These are phyloP conservation scores for Scaptomyza hsui DNA, from an alignment of 1,140 invertebrate genomes.

Conservation along the genomic window DNA sequence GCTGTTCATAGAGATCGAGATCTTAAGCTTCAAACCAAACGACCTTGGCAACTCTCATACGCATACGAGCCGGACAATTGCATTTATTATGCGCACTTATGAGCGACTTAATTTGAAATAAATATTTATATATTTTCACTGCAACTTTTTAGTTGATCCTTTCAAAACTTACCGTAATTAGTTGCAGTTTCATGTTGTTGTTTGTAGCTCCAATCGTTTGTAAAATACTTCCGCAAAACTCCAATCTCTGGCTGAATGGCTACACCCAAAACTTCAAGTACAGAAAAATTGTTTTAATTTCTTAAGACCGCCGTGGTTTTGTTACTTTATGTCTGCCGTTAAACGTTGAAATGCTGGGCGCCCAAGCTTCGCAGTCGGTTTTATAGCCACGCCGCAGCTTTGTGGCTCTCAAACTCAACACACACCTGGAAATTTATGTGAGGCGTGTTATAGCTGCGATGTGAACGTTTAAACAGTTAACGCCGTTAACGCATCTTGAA, in stretches of 20 bases:
- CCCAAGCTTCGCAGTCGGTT: conserved; percentile 60
- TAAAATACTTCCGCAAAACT: conserved; percentile 45
- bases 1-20: conserved; percentile 7
- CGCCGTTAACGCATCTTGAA: conserved; percentile 69
- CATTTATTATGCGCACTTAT: conserved; percentile 16
- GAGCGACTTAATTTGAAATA: conserved; percentile 13
- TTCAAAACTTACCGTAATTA: conserved; percentile 67
- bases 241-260: conserved; percentile 18
- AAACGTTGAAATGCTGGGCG: conserved; percentile 72
- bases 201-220: conserved; percentile 19
- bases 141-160: neutral
- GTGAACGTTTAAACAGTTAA: conserved; percentile 17
- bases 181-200: conserved; percentile 61
- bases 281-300: conserved; percentile 27
- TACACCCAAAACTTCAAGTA: conserved; percentile 29
- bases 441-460: conserved; percentile 42
- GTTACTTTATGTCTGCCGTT: conserved; percentile 53
- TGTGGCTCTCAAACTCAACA: conserved; percentile 27
- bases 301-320: conserved; percentile 14
- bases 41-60: conserved; percentile 56
- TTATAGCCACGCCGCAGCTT: conserved; percentile 59
- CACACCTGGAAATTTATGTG: conserved; percentile 68
- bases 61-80: conserved; percentile 11
- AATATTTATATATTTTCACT: conserved; percentile 13
- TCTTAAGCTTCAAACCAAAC: conserved; percentile 60